phyloP scores from a whole-genome alignment of 2,113 vertebrate species.

The Leiothrix lutea region DNA sequence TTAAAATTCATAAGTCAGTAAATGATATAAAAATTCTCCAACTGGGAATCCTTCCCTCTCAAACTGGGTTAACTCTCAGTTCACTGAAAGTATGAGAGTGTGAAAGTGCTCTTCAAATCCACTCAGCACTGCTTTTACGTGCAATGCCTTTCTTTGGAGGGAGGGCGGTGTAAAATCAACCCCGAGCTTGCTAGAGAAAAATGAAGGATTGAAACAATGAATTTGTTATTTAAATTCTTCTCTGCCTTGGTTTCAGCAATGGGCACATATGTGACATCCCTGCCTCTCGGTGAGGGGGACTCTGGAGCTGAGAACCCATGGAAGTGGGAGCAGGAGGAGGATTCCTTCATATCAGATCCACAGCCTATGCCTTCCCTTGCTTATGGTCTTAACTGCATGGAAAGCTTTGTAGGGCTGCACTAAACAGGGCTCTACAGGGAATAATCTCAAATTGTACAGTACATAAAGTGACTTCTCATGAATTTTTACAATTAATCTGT shows the following conservation, averaged over 20 bases:
- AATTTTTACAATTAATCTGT: not conserved
- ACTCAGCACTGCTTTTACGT: not conserved
- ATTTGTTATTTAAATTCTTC: not conserved
- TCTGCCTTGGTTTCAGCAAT: not conserved
- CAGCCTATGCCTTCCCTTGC: fast-evolving
- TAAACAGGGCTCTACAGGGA: not conserved
- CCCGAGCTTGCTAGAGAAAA: not conserved
- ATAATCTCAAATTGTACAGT: not conserved
- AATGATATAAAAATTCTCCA: not conserved
- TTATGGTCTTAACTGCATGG: fast-evolving
- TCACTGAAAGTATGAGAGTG: not conserved
- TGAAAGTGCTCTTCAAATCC: not conserved
- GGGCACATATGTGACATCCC: fast-evolving
- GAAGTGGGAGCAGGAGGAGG: not conserved
- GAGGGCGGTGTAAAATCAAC: not conserved
- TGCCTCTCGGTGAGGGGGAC: not conserved
- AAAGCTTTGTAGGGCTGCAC: not conserved
- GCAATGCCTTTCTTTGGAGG: not conserved
- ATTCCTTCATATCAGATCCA: fast-evolving
- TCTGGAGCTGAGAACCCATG: not conserved
- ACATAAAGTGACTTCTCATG: not conserved
- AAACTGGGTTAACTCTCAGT: not conserved
- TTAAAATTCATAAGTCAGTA: not conserved
- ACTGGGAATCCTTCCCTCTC: not conserved
- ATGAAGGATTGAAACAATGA: not conserved